phyloP scores from a whole-genome alignment of 2,888 invertebrate species.

The Epinotia nisella region DNA sequence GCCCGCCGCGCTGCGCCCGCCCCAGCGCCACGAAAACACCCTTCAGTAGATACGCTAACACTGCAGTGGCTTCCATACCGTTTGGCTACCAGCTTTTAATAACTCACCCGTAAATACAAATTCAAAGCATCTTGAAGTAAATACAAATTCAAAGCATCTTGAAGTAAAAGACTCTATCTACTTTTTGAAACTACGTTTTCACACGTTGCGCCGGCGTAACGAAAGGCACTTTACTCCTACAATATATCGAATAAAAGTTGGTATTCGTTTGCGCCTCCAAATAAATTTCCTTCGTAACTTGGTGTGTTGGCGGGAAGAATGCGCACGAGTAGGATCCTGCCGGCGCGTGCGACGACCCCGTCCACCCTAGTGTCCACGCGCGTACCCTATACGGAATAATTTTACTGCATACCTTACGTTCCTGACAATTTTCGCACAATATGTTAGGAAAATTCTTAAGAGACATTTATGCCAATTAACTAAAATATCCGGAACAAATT shows the following conservation, averaged over 20 bases:
- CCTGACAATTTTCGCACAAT: background rate
- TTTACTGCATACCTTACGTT: constrained; percentile 12
- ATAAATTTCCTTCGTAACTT: constrained; percentile 39
- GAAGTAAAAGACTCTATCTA: background rate
- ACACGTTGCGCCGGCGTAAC: background rate
- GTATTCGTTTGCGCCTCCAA: constrained; percentile 53
- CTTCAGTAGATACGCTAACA: constrained; percentile 30
- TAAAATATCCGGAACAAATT: background rate
- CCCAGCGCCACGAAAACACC: constrained; percentile 52
- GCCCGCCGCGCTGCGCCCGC: constrained; percentile 48
- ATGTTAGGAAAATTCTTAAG: constrained; percentile 5
- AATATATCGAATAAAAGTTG: constrained; percentile 13
- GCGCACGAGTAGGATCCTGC: constrained; percentile 71
- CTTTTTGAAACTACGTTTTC: background rate
- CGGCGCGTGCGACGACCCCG: constrained; percentile 70
- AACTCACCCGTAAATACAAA: background rate
- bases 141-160: background rate
- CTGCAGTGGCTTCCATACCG: background rate
- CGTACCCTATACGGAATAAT: constrained; percentile 46
- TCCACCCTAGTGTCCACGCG: constrained; percentile 53
- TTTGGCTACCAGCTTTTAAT: background rate
- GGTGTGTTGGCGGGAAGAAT: constrained; percentile 63
- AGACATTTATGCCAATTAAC: background rate
- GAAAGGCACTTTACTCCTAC: background rate
- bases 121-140: background rate